Conservation (phyloP, 2,888 invertebrate genomes). For the Andrena fulva region DNA sequence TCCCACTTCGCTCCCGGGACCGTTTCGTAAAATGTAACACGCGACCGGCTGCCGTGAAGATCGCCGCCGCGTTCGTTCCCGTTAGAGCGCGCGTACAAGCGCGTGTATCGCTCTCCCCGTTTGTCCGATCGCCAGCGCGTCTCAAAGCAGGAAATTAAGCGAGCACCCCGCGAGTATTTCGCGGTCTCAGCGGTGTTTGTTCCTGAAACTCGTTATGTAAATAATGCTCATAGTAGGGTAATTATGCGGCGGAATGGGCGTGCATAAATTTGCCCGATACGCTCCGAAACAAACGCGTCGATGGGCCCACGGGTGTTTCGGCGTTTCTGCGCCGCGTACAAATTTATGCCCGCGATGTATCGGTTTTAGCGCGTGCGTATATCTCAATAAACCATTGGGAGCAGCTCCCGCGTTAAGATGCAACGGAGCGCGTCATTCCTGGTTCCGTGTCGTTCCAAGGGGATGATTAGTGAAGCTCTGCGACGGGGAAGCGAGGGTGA, state of each 20-base stretch:
- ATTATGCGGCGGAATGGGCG: constrained; percentile 50
- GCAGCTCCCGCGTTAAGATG: neutral
- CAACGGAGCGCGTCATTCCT: neutral
- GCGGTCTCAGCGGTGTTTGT: constrained; percentile 31
- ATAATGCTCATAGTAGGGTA: constrained; percentile 46
- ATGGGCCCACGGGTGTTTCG: constrained; percentile 33
- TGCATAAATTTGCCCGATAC: constrained; percentile 50
- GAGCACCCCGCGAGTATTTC: constrained; percentile 17
- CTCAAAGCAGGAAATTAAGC: constrained; percentile 36
- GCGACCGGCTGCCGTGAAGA: constrained; percentile 7
- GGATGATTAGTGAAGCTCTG: neutral
- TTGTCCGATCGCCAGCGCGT: neutral
- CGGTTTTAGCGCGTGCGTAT: constrained; percentile 26
- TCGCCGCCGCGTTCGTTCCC: constrained; percentile 14
- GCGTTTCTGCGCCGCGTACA: constrained; percentile 12
- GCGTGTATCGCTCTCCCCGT: neutral
- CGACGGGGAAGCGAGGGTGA: too few relatives aligned
- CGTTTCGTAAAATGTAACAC: constrained; percentile 35
- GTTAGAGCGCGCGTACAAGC: constrained; percentile 22
- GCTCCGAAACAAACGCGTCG: constrained; percentile 28
- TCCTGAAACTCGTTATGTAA: constrained; percentile 58
- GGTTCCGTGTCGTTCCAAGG: neutral
- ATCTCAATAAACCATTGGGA: constrained; percentile 14
- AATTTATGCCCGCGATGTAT: constrained; percentile 40
- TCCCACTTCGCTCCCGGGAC: neutral